Evolutionary conservation across 2,797 vertebrate genomes (phyloP).

Genomic region (Peromyscus attwateri): DNA sequence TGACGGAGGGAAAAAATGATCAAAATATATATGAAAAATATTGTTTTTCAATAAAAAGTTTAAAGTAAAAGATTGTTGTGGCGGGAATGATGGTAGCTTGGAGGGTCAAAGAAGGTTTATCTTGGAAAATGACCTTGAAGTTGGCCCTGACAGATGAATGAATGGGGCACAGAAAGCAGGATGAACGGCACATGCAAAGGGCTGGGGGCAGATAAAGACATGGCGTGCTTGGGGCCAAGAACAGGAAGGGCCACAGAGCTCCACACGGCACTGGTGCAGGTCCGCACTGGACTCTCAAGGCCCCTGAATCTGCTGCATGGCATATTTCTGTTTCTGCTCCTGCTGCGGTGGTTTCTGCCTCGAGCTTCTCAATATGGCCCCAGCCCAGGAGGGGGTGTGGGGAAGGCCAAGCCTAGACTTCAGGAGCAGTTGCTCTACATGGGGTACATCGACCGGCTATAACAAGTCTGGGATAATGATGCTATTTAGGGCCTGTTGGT

Average conservation of each 20-base stretch:
- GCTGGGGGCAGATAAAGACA: neutral
- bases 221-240: fast-evolving
- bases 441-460: neutral
- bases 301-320: neutral
- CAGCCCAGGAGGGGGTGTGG: neutral
- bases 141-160: too few relatives aligned
- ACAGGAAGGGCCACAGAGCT: neutral
- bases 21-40: neutral
- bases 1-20: neutral
- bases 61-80: neutral
- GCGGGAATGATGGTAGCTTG: neutral
- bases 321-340: neutral
- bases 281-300: neutral
- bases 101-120: neutral
- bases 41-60: neutral
- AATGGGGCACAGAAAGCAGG: neutral
- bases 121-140: neutral
- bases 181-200: neutral
- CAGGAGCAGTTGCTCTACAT: neutral
- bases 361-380: neutral
- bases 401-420: neutral
- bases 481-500: neutral
- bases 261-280: neutral
- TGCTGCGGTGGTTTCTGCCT: neutral
- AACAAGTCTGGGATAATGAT: neutral